Percentiles rank a stretch among this genome's conserved stretches.
Conservation (phyloP, 2,797 vertebrate genomes). For the Glyptemys insculpta region DNA sequence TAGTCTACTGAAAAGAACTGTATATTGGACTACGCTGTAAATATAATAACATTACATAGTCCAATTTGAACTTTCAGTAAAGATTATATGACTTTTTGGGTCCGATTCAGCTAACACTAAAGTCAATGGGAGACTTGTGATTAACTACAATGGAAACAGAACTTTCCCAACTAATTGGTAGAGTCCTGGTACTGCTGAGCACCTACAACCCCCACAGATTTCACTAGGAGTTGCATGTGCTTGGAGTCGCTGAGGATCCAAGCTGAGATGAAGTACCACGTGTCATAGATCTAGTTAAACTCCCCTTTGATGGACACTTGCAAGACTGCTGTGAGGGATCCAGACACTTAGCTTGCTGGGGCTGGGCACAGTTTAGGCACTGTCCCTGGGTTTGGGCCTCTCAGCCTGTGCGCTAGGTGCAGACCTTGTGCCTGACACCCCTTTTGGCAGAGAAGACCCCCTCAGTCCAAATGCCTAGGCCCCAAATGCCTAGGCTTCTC, state of each 20-base stretch:
- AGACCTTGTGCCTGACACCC: not conserved
- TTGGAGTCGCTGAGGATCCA: not conserved
- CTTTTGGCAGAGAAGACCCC: not conserved
- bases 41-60: not conserved
- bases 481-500: too few relatives aligned
- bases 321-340: not conserved
- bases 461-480: too few relatives aligned
- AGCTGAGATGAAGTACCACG: not conserved
- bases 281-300: not conserved
- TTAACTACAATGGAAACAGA: not conserved
- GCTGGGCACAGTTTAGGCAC: not conserved
- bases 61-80: not conserved
- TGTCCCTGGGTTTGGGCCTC: not conserved
- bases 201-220: not conserved
- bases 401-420: not conserved
- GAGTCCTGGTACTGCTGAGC: not conserved
- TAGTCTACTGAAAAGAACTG: not conserved
- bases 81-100: not conserved
- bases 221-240: not conserved
- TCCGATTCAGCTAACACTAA: not conserved
- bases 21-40: not conserved
- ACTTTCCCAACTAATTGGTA: not conserved
- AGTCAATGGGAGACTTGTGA: not conserved
- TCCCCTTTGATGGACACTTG: not conserved
- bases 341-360: not conserved